Evolutionary conservation across 2,113 vertebrate genomes (phyloP).

Genomic region (Aegotheles bennettii): DNA sequence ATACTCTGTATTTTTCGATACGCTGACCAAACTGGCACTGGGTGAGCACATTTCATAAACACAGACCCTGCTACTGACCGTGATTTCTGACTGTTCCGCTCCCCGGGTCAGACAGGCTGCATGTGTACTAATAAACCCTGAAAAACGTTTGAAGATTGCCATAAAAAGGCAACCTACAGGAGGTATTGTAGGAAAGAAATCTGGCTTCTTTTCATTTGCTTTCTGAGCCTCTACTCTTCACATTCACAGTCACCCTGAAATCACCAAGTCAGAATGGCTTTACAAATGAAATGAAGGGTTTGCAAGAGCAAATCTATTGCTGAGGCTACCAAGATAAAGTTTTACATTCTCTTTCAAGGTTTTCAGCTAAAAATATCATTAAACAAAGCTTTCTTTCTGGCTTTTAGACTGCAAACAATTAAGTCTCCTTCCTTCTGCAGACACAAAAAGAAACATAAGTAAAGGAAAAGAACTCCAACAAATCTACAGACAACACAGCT

Average conservation of each 20-base stretch:
- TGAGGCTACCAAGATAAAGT: neutral
- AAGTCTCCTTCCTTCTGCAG: neutral
- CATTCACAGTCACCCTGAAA: neutral
- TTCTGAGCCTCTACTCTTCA: neutral
- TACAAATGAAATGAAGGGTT: neutral
- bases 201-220: neutral
- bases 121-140: neutral
- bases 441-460: neutral
- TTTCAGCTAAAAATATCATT: neutral
- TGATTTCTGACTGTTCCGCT: neutral
- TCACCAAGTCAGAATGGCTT: neutral
- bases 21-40: neutral
- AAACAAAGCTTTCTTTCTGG: neutral
- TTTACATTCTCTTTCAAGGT: neutral
- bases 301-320: neutral
- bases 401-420: neutral
- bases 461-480: neutral
- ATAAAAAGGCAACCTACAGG: neutral
- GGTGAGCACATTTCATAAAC: neutral
- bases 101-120: neutral
- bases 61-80: neutral
- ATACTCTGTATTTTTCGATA: neutral
- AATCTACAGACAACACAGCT: neutral
- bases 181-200: neutral
- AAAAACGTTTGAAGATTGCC: neutral